phyloP scores from a whole-genome alignment of 2,797 vertebrate genomes.

The Anableps anableps region DNA sequence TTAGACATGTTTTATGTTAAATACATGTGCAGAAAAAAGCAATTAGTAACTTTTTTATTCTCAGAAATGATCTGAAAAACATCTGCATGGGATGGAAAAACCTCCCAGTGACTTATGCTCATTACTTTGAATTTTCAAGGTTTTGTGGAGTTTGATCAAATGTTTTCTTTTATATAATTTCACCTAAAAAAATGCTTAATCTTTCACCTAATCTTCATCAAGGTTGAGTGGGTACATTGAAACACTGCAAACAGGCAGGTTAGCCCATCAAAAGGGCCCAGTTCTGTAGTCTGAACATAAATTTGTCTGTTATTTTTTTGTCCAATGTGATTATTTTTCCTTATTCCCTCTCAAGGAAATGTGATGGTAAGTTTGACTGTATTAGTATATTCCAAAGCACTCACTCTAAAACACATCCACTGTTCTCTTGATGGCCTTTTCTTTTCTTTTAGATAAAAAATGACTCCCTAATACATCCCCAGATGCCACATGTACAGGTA shows the following conservation, averaged over 20 bases:
- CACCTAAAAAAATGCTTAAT: background rate
- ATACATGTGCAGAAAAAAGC: background rate
- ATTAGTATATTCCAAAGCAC: background rate
- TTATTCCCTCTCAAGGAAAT: constrained; percentile 37
- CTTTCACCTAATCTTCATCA: background rate
- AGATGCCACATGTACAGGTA: constrained; percentile 46
- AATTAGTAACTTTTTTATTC: background rate
- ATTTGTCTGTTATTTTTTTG: constrained; percentile 55
- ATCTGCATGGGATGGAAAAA: background rate
- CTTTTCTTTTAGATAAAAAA: constrained; percentile 32
- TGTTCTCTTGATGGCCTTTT: constrained; percentile 49
- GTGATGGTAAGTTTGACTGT: constrained; percentile 54
- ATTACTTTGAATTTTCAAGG: background rate
- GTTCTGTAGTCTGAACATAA: constrained; percentile 10
- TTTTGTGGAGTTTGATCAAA: background rate
- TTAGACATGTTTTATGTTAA: background rate
- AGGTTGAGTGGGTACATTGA: background rate
- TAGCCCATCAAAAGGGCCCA: constrained; percentile 29
- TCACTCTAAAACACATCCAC: constrained; percentile 36
- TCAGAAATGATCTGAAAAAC: background rate
- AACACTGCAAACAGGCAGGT: constrained; percentile 6
- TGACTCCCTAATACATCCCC: constrained; percentile 44
- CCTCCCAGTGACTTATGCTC: background rate
- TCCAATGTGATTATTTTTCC: constrained; percentile 52
- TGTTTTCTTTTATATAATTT: background rate